Evolutionary conservation across 2,888 invertebrate species (phyloP), one percentile per base, ranked within the genome.

Genomic region (Petrolisthes manimaculis): DNA sequence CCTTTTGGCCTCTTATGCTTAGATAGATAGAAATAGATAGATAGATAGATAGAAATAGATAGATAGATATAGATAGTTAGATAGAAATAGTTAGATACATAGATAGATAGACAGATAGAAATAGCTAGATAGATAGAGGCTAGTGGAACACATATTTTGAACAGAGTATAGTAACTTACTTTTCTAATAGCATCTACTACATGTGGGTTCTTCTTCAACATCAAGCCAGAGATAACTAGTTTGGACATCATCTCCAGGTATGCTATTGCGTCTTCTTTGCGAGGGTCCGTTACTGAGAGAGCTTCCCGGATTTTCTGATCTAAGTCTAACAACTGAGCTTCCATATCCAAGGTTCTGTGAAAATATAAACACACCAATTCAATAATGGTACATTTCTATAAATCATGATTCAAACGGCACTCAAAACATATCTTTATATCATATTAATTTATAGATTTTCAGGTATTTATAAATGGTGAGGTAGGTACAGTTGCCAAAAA

Each of bases 161-260:
- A 61, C 14, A 14, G 8, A 12, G 61, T 21, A 54, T 61, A 56
- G 53, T 37, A 6, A 86, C 85, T 85, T 81, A 90, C 90, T 54
- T 90, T 90, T 80, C 86, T 90, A 37, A 90, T 90, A 53, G 90
- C 89, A 84, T 90, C 90, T 56, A 90, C 90, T 75, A 90, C 90
- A 80, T 90, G 89, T 37, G 90, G 90, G 83, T 90, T 90, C 82
- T 90, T 90, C 86, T 90, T 90, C n/a, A 90, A 69, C 90, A 90
- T 90, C 21, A 90, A 88, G 5, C 90, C 90, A 8, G 90, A 90
- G 53, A 90, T 89, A 24, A 90, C 90, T 51, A 90, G 86, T 71
- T 89, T 89, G n/a, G 89, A 89, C 90, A 90, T 90, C n/a, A 61
- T 86, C 51, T 90, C 90, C 18, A 90, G 74, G 71, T 86, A 90